Evolutionary conservation across 1,140 invertebrate genomes (phyloP).

Genomic region (Ptiloglossa arizonensis): DNA sequence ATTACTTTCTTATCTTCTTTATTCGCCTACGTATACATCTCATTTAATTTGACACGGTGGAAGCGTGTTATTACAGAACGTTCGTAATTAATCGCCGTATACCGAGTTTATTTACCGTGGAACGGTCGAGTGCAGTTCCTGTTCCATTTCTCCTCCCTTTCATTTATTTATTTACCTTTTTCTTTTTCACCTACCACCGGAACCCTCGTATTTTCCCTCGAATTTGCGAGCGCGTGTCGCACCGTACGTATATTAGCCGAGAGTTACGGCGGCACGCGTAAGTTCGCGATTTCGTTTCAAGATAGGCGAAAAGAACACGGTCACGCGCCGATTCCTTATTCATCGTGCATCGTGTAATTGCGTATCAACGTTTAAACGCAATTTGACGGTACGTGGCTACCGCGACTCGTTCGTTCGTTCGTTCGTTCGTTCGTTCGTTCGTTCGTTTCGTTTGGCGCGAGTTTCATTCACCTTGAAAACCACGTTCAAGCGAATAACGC

Average conservation of each 20-base stretch:
- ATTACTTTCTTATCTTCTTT: no score
- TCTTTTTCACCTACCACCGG: neutral
- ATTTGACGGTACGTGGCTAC: constrained; percentile 16
- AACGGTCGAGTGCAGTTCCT: neutral
- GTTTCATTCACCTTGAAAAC: neutral
- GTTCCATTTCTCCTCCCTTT: neutral
- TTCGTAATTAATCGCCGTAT: neutral
- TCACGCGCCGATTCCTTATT: constrained; percentile 45
- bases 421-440: no score
- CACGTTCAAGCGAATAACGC: neutral
- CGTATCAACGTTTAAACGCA: constrained; percentile 24
- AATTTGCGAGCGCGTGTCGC: neutral
- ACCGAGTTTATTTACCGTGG: neutral
- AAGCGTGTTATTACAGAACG: neutral
- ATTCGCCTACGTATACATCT: no score
- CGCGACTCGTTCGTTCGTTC: no score
- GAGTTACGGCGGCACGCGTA: neutral
- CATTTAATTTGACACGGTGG: neutral
- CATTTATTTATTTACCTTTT: no score
- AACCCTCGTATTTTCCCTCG: no score
- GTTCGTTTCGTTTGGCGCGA: neutral
- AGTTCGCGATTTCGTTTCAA: neutral
- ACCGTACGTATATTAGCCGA: no score
- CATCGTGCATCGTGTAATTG: constrained; percentile 39
- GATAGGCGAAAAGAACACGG: constrained; percentile 25